phyloP scores from a whole-genome alignment of 2,113 vertebrate species.

The Athene cunicularia region DNA sequence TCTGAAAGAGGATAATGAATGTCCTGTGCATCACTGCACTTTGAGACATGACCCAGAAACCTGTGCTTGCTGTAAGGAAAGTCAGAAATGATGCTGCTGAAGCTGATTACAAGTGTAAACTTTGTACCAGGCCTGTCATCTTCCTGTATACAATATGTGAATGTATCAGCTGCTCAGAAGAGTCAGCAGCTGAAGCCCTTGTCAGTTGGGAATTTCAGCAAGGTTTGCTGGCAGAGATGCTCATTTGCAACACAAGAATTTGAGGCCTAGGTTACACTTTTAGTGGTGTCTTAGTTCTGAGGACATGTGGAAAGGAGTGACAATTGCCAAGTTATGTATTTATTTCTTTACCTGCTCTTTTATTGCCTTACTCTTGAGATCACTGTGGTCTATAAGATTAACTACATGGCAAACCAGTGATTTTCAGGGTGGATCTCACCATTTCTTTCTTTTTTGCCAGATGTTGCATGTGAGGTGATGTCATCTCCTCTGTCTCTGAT shows the following conservation, averaged over 20 bases:
- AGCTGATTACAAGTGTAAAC: not conserved
- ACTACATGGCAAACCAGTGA: not conserved
- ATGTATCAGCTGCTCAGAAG: not conserved
- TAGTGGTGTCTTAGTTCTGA: not conserved
- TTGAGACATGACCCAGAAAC: not conserved
- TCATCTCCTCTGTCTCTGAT: not conserved
- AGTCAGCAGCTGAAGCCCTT: not conserved
- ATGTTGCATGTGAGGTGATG: not conserved
- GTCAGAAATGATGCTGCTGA: not conserved
- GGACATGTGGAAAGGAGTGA: not conserved
- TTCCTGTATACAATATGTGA: rapidly evolving
- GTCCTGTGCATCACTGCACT: not conserved
- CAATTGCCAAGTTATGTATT: not conserved
- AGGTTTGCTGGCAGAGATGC: not conserved
- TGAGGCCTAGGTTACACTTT: not conserved
- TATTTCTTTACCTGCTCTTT: not conserved
- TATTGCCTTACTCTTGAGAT: not conserved
- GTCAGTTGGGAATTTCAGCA: not conserved
- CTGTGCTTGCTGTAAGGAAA: not conserved
- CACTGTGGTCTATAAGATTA: not conserved
- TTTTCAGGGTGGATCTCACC: not conserved
- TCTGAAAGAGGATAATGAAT: not conserved
- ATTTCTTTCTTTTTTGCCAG: not conserved
- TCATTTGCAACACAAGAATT: not conserved
- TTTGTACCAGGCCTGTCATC: not conserved